A percentile compares a stretch with the other conserved stretches of the same genome.
Evolutionary conservation across 64 coral and sea anemone species (phyloP).

Genomic region (Pachyseris speciosa): DNA sequence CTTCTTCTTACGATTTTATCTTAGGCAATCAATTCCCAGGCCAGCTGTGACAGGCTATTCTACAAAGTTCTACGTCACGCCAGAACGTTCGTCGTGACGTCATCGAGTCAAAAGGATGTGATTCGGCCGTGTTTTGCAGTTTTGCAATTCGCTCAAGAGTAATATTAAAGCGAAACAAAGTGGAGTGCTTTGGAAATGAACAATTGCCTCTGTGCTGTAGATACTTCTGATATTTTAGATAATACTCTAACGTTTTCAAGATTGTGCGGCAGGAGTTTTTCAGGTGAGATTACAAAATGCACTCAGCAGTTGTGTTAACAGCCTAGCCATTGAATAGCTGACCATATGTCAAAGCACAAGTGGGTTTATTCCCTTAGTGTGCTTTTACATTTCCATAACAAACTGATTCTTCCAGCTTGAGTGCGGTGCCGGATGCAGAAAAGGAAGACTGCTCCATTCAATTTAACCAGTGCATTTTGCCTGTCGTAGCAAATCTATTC

Average conservation of each 20-base stretch:
- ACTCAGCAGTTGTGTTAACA: no score
- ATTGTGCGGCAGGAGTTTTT: not conserved
- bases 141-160: not conserved
- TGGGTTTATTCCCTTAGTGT: not conserved
- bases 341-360: no score
- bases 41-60: no score
- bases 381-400: not conserved
- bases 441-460: not conserved
- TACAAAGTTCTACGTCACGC: slow-evolving; percentile 22
- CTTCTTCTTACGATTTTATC: not conserved
- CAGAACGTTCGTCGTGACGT: slow-evolving; percentile 25
- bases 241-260: not conserved
- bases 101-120: not conserved
- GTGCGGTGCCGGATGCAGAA: no score
- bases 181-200: not conserved
- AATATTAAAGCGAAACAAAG: not conserved
- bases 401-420: no score
- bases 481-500: no score
- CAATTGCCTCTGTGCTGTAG: not conserved
- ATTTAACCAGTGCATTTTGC: not conserved
- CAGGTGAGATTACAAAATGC: not conserved
- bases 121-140: not conserved
- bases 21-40: not conserved
- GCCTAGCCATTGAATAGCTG: no score
- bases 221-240: not conserved